These are phyloP conservation scores for Cyclina sinensis DNA, from an alignment of 1,140 invertebrate species.

Conservation along the genomic window DNA sequence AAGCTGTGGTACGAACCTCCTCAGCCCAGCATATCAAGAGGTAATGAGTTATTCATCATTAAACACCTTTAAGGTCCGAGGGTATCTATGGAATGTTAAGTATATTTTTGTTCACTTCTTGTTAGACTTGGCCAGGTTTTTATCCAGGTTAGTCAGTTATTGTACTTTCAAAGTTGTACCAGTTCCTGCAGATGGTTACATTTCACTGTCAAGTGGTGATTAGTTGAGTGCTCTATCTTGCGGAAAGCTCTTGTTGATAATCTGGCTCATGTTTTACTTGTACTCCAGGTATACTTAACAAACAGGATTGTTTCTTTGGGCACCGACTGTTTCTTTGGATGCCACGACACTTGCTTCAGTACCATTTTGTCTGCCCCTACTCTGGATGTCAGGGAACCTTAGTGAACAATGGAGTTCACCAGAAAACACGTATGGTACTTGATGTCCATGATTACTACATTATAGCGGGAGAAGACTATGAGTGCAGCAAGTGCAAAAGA, in stretches of 20 bases:
- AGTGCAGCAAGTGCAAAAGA: constrained; percentile 45
- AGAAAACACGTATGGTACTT: constrained; percentile 43
- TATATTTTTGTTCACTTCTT: no score
- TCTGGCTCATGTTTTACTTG: constrained; percentile 8
- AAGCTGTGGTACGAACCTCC: constrained; percentile 59
- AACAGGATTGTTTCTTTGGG: constrained; percentile 50
- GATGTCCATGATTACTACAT: constrained; percentile 23
- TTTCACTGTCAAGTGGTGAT: no score
- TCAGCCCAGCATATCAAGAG: constrained; percentile 44
- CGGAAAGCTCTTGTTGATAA: neutral
- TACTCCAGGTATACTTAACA: constrained; percentile 46
- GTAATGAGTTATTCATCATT: constrained; percentile 10
- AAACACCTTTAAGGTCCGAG: neutral
- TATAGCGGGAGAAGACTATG: constrained; percentile 34
- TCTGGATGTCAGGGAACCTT: constrained; percentile 43
- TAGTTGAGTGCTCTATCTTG: neutral
- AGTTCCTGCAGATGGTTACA: neutral
- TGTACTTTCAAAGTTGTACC: neutral
- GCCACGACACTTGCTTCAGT: constrained; percentile 46
- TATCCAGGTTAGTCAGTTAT: neutral
- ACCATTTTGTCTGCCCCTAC: constrained; percentile 34
- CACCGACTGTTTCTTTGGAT: constrained; percentile 56
- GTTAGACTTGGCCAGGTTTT: neutral
- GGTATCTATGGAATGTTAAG: neutral
- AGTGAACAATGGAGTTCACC: constrained; percentile 48